phyloP scores from a whole-genome alignment of 2,113 vertebrate species.

The Candoia aspera region DNA sequence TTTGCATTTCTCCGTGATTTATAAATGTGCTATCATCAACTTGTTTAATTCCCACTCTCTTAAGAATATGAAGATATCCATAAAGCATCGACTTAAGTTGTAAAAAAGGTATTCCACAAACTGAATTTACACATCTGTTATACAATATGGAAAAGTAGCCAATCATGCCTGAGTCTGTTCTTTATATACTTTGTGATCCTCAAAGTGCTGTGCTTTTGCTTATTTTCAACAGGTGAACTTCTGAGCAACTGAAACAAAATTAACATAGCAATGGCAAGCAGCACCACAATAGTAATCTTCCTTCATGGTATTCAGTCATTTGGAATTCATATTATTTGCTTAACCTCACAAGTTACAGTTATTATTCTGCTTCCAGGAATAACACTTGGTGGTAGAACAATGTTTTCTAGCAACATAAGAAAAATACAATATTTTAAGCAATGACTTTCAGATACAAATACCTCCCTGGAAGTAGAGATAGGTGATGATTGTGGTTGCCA shows the following conservation, averaged over 20 bases:
- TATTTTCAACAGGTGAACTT: slow-evolving; percentile 10
- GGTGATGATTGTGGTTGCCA: background rate
- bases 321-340: background rate
- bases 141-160: background rate
- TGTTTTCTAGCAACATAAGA: background rate
- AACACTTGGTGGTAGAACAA: background rate
- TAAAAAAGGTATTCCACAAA: background rate
- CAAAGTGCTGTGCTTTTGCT: background rate
- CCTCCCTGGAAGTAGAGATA: background rate
- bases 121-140: accelerated
- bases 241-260: background rate
- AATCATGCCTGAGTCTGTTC: background rate
- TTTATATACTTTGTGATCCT: background rate
- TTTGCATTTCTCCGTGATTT: background rate
- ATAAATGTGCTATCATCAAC: background rate
- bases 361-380: background rate
- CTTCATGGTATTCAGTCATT: background rate
- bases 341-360: background rate
- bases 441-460: background rate
- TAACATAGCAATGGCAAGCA: background rate
- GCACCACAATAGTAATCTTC: background rate
- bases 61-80: background rate
- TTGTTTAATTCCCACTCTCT: background rate
- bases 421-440: background rate
- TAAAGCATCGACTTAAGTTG: background rate